Conservation (phyloP, 2,888 invertebrate genomes). For the Eupithecia subfuscata region DNA sequence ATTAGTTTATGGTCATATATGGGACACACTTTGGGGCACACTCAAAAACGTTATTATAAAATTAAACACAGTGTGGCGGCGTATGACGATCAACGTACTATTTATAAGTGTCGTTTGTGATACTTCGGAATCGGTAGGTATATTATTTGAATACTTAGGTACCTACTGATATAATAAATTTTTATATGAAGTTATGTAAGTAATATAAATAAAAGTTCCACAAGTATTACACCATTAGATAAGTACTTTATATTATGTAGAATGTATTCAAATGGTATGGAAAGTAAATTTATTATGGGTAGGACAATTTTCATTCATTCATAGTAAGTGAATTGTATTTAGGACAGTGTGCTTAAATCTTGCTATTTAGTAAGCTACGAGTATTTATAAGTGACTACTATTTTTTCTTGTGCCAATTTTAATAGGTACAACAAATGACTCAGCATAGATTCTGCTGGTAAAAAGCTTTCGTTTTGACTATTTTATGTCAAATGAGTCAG, state of each 20-base stretch:
- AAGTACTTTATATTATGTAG: not conserved
- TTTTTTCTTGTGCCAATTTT: not conserved
- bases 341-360: not conserved
- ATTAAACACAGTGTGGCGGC: slow-evolving; percentile 77
- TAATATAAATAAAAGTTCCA: not conserved
- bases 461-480: no score
- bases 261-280: slow-evolving; percentile 6
- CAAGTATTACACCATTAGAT: not conserved
- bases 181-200: not conserved
- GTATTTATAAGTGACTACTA: not conserved
- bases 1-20: slow-evolving; percentile 45
- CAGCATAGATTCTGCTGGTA: not conserved
- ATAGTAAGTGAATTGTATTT: not conserved
- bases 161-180: slow-evolving; percentile 6
- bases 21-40: slow-evolving; percentile 58
- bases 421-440: not conserved
- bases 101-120: slow-evolving; percentile 42
- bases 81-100: slow-evolving; percentile 80
- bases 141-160: slow-evolving; percentile 16
- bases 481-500: not conserved
- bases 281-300: slow-evolving; percentile 13
- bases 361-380: not conserved
- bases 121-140: not conserved
- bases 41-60: slow-evolving; percentile 65
- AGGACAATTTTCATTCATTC: slow-evolving; percentile 11